Percentiles rank a stretch among this genome's conserved stretches.
Evolutionary conservation across 2,113 vertebrate genomes (phyloP).

Genomic region (Tor tambroides): DNA sequence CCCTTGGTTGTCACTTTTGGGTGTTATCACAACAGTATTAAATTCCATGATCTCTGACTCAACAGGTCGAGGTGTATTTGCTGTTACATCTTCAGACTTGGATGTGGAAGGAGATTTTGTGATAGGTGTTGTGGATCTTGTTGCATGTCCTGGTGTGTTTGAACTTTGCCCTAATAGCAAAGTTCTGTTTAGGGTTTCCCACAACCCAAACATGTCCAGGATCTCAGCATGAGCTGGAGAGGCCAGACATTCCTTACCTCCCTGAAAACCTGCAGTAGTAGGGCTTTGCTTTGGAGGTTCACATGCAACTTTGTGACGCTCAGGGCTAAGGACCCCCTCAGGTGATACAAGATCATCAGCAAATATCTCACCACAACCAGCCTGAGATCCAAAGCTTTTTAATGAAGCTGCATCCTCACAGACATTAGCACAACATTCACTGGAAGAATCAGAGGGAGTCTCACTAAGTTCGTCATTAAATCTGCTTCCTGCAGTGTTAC

Average conservation of each 20-base stretch:
- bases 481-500: constrained; percentile 57
- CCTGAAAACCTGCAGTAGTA: constrained; percentile 73
- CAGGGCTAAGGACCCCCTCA: constrained; percentile 70
- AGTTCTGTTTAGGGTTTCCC: constrained; percentile 77
- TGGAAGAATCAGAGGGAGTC: constrained; percentile 76
- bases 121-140: constrained; percentile 38
- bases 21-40: constrained; percentile 75
- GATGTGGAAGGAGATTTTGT: constrained; percentile 42
- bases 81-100: constrained; percentile 35
- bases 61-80: constrained; percentile 35
- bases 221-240: constrained; percentile 78
- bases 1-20: constrained; percentile 83
- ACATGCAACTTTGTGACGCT: constrained; percentile 53
- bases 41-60: constrained; percentile 68
- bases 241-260: constrained; percentile 76
- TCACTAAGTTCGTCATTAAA: constrained; percentile 73
- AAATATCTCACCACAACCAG: constrained; percentile 88
- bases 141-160: constrained; percentile 64
- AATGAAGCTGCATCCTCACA: constrained; percentile 83
- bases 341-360: constrained; percentile 80
- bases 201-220: constrained; percentile 78
- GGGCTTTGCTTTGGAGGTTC: constrained; percentile 64
- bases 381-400: constrained; percentile 87
- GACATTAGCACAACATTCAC: constrained; percentile 73
- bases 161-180: constrained; percentile 72